phyloP scores from a whole-genome alignment of 1,140 invertebrate genomes.

The Theocolax elegans region DNA sequence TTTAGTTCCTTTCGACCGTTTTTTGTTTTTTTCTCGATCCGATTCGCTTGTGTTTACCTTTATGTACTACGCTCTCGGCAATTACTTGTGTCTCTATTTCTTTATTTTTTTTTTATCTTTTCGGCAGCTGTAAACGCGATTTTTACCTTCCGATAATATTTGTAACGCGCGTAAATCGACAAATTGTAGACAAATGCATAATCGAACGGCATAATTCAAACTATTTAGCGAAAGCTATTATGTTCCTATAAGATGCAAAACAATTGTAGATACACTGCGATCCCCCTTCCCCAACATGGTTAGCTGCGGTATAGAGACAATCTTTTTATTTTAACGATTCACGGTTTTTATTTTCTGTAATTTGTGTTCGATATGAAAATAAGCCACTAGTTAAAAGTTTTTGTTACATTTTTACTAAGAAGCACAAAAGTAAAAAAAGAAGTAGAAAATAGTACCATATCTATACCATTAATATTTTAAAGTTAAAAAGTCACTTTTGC shows the following conservation, averaged over 20 bases:
- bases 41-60: background rate
- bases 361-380: too few relatives aligned
- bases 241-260: constrained; percentile 41
- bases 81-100: constrained; percentile 12
- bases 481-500: too few relatives aligned
- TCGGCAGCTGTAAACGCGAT: background rate
- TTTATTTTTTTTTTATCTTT: constrained; percentile 3
- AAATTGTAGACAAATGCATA: constrained; percentile 37
- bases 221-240: constrained; percentile 34
- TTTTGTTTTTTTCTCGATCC: constrained; percentile 27
- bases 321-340: constrained; percentile 8
- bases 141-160: constrained; percentile 17
- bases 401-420: too few relatives aligned
- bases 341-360: too few relatives aligned
- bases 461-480: too few relatives aligned
- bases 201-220: constrained; percentile 40
- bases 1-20: constrained; percentile 39
- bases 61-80: constrained; percentile 11
- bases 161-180: constrained; percentile 24
- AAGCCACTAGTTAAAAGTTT: too few relatives aligned
- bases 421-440: too few relatives aligned
- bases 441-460: too few relatives aligned
- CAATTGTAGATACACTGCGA: constrained; percentile 32
- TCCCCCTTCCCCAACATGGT: constrained; percentile 2
- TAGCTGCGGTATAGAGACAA: constrained; percentile 18